These are phyloP conservation scores for Catharus ustulatus DNA, from an alignment of 2,797 vertebrate species.

Conservation along the genomic window DNA sequence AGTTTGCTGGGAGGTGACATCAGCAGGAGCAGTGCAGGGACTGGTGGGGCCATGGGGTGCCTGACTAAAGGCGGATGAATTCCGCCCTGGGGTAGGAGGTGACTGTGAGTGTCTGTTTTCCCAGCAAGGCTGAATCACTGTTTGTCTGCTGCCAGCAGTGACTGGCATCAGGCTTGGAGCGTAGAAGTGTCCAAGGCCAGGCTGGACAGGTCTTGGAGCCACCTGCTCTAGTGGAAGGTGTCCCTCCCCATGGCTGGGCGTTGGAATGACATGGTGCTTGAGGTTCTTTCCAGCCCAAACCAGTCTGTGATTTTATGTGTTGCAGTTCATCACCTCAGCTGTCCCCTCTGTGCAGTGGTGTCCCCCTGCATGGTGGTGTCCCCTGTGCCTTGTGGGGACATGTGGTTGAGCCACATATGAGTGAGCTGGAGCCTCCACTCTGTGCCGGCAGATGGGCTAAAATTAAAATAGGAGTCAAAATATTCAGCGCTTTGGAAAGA, in stretches of 20 bases:
- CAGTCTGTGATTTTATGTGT: neutral
- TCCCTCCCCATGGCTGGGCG: neutral
- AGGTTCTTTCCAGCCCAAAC: neutral
- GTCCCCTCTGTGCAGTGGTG: neutral
- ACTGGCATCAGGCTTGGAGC: neutral
- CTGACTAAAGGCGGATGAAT: neutral
- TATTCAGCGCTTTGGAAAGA: neutral
- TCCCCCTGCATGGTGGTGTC: rapidly evolving
- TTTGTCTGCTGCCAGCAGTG: neutral
- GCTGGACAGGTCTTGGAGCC: neutral
- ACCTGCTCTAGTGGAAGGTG: neutral
- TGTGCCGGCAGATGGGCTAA: neutral
- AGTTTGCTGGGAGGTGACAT: neutral
- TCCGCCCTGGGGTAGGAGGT: neutral
- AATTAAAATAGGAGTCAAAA: neutral
- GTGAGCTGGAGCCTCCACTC: neutral
- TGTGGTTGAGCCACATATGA: neutral
- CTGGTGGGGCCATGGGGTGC: neutral
- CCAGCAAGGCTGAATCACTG: neutral
- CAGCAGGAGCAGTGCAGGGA: neutral
- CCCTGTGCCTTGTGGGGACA: rapidly evolving
- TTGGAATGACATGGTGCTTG: neutral
- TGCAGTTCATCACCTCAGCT: neutral
- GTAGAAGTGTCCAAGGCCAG: neutral
- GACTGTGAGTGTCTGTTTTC: too few relatives aligned